Evolutionary conservation across 2,797 vertebrate species (phyloP).

Genomic region (Podargus strigoides): DNA sequence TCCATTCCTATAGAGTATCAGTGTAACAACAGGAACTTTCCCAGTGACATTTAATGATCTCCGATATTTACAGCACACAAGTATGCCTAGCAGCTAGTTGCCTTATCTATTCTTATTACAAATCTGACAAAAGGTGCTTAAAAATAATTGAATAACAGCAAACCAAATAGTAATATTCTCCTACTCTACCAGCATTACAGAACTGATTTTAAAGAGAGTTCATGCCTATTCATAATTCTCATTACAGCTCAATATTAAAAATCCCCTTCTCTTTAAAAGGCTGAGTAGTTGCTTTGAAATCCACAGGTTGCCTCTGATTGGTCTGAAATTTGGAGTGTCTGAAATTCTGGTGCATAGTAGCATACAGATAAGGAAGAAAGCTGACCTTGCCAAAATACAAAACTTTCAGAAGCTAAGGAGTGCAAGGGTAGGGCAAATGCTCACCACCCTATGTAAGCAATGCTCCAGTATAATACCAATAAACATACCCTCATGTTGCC

Average conservation of each 20-base stretch:
- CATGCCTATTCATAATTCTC: not conserved
- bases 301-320: not conserved
- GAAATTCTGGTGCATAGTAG: not conserved
- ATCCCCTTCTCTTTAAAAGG: not conserved
- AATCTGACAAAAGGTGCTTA: constrained; percentile 6
- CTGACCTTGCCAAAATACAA: not conserved
- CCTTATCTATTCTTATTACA: constrained; percentile 7
- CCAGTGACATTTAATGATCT: constrained; percentile 23
- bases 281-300: not conserved
- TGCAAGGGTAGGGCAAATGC: not conserved
- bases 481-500: not conserved
- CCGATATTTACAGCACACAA: not conserved
- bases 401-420: not conserved
- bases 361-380: not conserved
- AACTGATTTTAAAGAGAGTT: not conserved
- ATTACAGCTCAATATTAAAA: constrained; percentile 7
- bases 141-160: constrained; percentile 23
- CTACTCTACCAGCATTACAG: not conserved
- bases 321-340: not conserved
- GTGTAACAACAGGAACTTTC: not conserved
- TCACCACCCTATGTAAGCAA: not conserved
- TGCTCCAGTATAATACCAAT: not conserved
- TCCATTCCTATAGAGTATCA: not conserved
- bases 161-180: not conserved
- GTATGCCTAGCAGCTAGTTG: not conserved